Evolutionary conservation across 1,140 invertebrate species (phyloP), one percentile per base, ranked within the genome.

Genomic region (Heliconius hermathena): DNA sequence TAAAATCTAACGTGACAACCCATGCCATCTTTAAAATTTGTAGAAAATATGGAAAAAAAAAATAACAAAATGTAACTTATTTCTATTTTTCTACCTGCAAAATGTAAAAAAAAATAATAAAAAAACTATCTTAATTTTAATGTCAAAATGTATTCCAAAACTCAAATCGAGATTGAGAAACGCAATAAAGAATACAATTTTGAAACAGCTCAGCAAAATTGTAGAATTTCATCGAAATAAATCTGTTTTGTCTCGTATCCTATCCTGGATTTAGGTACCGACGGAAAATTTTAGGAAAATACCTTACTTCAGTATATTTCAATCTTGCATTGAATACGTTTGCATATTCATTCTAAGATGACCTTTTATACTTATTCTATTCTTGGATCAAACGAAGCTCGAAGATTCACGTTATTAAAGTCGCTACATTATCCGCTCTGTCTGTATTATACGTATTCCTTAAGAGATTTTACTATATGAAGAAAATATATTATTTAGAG

Each of bases 161-260:
- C 9, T 22, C 1, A 60, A 60, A 22, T 9, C 9, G 22, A 66
- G 3, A 29, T 26, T 11, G 73, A 73, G 49, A 76, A 77, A 82
- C 71, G 74, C 57, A 77, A 82, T 77, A 80, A 75, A 36, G 76
- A 83, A 83, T 81, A 78, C 82, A 71, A 83, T 81, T 83, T 81
- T 29, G 29, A 71, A 75, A 77, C 76, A 79, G 79, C 49, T 76
- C 76, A 73, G 49, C 75, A 54, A 73, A 75, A 81, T 81, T 83
- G 78, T 81, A 83, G 78, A 83, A 83, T 83, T 76, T 83, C 79
- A 80, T 83, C 74, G 82, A 83, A 81, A 83, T 78, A 83, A 83
- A 83, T 83, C 82, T 78, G 77, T 66, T 66, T 83, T 82, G 82
- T 83, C 79, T 83, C 76, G 73, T 76, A 83, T 73, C 76, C 79